Evolutionary conservation across 2,888 invertebrate genomes (phyloP).

Genomic region (Mesoligia furuncula): DNA sequence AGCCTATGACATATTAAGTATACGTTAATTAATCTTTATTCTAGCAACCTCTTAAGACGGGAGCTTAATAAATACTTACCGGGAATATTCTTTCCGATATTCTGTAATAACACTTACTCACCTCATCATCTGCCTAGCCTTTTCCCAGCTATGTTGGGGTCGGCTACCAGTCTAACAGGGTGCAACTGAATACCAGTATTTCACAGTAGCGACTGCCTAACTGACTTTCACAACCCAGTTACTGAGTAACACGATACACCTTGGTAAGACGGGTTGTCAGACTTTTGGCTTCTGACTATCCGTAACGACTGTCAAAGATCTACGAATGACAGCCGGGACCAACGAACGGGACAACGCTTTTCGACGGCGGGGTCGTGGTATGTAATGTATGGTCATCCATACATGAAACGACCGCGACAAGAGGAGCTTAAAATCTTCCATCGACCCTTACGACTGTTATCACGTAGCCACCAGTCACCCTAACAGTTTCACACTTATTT

Average conservation of each 20-base stretch:
- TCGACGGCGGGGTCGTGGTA: not conserved
- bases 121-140: not conserved
- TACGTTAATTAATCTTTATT: not conserved
- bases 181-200: too few species aligned
- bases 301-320: not conserved
- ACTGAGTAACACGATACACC: not conserved
- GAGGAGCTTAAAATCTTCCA: not conserved
- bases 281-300: not conserved
- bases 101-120: too few species aligned
- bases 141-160: not conserved
- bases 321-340: not conserved
- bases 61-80: too few species aligned
- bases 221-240: not conserved
- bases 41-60: not conserved
- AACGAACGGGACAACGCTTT: not conserved
- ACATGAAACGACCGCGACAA: not conserved
- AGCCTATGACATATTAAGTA: not conserved
- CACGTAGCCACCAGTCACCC: not conserved
- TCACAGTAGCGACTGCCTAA: not conserved
- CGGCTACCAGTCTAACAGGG: not conserved
- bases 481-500: not conserved
- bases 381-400: not conserved
- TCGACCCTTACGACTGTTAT: not conserved
- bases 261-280: not conserved
- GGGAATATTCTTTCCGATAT: too few species aligned